phyloP scores from a whole-genome alignment of 2,113 vertebrate genomes.

The Accipiter cooperii region DNA sequence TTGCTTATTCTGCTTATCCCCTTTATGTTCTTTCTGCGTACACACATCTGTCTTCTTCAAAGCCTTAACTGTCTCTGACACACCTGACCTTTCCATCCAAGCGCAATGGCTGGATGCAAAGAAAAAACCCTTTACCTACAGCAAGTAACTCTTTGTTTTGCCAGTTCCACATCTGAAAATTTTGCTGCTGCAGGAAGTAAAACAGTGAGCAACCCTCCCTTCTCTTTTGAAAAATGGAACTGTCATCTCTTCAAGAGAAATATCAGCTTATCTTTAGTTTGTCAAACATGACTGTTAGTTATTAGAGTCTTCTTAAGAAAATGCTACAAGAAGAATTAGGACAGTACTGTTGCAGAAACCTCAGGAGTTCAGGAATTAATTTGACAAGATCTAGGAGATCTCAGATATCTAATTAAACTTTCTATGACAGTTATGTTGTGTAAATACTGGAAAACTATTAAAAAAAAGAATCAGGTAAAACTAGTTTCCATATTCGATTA shows the following conservation, averaged over 20 bases:
- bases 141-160: constrained; percentile 37
- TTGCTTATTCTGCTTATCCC: constrained; percentile 9
- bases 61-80: constrained; percentile 60
- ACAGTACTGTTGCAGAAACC: constrained; percentile 11
- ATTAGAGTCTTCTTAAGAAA: constrained; percentile 12
- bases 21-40: constrained; percentile 48
- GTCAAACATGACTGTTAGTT: constrained; percentile 29
- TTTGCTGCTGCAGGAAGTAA: constrained; percentile 29
- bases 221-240: constrained; percentile 1
- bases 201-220: background rate
- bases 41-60: constrained; percentile 61
- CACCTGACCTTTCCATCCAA: constrained; percentile 61
- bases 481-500: background rate
- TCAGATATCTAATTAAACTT: constrained; percentile 34
- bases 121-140: constrained; percentile 29
- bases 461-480: background rate
- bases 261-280: constrained; percentile 48
- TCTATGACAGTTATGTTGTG: background rate
- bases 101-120: background rate
- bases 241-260: background rate
- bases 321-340: constrained; percentile 24
- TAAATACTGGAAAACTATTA: constrained; percentile 4
- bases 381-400: constrained; percentile 37
- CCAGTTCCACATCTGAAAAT: constrained; percentile 13
- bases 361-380: constrained; percentile 38